Evolutionary conservation across 2,888 invertebrate genomes (phyloP).

Genomic region (Acronicta aceris): DNA sequence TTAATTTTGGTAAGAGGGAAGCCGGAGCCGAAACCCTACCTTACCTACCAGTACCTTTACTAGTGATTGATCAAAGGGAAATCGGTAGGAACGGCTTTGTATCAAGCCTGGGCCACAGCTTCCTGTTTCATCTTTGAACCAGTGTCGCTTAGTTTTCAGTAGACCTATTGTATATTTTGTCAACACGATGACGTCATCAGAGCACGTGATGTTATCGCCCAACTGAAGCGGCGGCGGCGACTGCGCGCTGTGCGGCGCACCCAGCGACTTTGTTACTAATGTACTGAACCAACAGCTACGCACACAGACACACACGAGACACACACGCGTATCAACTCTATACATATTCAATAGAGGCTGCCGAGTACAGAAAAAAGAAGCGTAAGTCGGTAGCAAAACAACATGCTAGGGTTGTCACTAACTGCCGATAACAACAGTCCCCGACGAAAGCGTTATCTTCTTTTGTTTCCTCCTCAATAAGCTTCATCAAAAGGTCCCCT

Average conservation of each 20-base stretch:
- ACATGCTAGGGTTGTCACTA: conserved; percentile 62
- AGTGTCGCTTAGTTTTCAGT: too few species aligned
- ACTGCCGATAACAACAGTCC: neutral
- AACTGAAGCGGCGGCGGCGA: neutral
- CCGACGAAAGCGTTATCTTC: neutral
- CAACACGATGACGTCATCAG: neutral
- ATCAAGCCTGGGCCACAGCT: too few species aligned
- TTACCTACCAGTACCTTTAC: too few species aligned
- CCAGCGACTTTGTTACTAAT: conserved; percentile 1
- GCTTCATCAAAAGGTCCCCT: neutral
- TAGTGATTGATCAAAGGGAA: too few species aligned
- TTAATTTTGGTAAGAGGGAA: too few species aligned
- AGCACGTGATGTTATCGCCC: neutral
- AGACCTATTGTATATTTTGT: neutral
- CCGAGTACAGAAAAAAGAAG: conserved; percentile 65
- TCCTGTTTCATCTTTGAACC: too few species aligned
- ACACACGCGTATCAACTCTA: conserved; percentile 20
- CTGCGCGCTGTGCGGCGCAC: neutral
- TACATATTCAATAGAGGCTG: conserved; percentile 56
- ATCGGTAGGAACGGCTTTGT: too few species aligned
- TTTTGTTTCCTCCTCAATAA: neutral
- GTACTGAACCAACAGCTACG: neutral
- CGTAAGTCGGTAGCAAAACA: conserved; percentile 76
- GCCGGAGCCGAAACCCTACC: too few species aligned
- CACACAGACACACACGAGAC: conserved; percentile 3